A percentile compares a stretch with the other conserved stretches of the same genome.
Evolutionary conservation across 1,140 invertebrate genomes (phyloP).

Genomic region (Odontomachus brunneus): DNA sequence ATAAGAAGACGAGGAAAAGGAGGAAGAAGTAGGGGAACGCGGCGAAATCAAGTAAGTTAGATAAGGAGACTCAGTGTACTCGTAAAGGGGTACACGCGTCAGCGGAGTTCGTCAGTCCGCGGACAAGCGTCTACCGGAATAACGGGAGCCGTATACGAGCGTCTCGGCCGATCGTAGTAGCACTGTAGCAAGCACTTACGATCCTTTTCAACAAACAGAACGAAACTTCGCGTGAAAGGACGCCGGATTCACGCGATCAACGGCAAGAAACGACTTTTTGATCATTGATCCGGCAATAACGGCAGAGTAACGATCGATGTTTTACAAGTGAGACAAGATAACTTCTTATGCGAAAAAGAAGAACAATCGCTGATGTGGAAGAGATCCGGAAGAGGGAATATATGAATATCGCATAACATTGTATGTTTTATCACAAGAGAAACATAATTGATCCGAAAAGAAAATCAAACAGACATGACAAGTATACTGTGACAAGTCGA

Average conservation of each 20-base stretch:
- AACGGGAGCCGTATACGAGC: constrained; percentile 6
- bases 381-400: too few relatives aligned
- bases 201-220: background rate
- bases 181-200: background rate
- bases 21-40: constrained; percentile 54
- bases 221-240: background rate
- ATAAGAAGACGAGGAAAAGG: constrained; percentile 38
- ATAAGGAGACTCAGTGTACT: constrained; percentile 71
- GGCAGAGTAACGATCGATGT: too few relatives aligned
- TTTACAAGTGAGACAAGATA: too few relatives aligned
- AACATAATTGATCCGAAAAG: too few relatives aligned
- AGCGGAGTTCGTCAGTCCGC: constrained; percentile 70
- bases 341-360: too few relatives aligned
- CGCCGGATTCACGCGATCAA: background rate
- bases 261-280: background rate
- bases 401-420: too few relatives aligned
- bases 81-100: constrained; percentile 61
- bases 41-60: constrained; percentile 73
- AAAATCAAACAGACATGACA: too few relatives aligned
- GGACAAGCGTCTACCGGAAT: constrained; percentile 52
- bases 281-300: too few relatives aligned
- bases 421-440: too few relatives aligned
- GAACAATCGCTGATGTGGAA: too few relatives aligned
- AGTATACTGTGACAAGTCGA: background rate
- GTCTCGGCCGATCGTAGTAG: background rate